Evolutionary conservation across 1,140 invertebrate genomes (phyloP), one percentile per base, ranked within the genome.

Genomic region (Diuraphis noxia): DNA sequence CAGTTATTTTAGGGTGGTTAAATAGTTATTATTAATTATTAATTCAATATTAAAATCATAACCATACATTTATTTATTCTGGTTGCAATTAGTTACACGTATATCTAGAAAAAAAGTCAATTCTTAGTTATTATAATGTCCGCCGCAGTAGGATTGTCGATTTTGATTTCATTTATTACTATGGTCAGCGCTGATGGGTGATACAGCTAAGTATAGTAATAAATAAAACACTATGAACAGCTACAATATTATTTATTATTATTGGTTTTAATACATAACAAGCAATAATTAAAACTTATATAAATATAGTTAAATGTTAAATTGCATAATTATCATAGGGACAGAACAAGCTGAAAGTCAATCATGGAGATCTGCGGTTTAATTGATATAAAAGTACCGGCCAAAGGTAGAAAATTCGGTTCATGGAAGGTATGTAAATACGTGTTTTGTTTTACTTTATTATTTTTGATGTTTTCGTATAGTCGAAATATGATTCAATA

Each of bases 371-470:
- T 92, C 72, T 91, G 92, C 38, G 93, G 49, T 63, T 91, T 92
- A 72, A 92, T 93, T 17, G 92, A 93, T 41, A 92, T 92, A 88
- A 93, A 93, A 92, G 92, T 93, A 19, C 93, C 93, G 34, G 91
- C 92, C 3, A 93, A 92, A 92, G 92, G 92, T n/a, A 92, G 92
- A 91, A 92, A 92, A 88, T 93, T 93, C 81, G 92, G 92, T 63
- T 89, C 92, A 4, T 93, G 93, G 93, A 93, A 93, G 92, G 93
- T 93, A 91, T 85, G 88, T 86, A 6, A 3, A 10, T 38, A 38
- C n/a, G n/a, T n/a, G n/a, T 86, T 86, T 40, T 40, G 30, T 43
- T 49, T 91, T 49, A 21, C 9, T 49, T 49, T 21, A 25, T 52
- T 52, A 25, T 25, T 72, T 72, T 72, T 72, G 4, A 72, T n/a